Percentiles rank a stretch among this genome's conserved stretches.
phyloP scores from a whole-genome alignment of 2,797 vertebrate genomes.

The Tiaroga cobitis region DNA sequence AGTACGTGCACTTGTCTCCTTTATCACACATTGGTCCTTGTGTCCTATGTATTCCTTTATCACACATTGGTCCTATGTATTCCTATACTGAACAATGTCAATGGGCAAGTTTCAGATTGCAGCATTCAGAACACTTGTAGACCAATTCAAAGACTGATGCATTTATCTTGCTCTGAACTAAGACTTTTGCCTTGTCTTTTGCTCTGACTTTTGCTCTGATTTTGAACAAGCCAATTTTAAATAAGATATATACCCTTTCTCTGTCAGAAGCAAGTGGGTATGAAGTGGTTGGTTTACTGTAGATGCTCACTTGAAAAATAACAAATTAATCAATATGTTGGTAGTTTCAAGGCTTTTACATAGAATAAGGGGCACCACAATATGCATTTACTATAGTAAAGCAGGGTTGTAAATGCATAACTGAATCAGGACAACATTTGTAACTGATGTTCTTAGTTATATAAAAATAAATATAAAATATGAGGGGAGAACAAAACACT shows the following conservation, averaged over 20 bases:
- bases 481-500: too few relatives aligned
- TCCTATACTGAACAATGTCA: background rate
- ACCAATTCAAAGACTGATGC: background rate
- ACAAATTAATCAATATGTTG: background rate
- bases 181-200: background rate
- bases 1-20: background rate
- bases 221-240: background rate
- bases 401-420: background rate
- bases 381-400: constrained; percentile 56
- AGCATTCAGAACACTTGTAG: background rate
- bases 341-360: constrained; percentile 48
- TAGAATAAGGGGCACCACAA: constrained; percentile 63
- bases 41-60: background rate
- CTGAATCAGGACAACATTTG: background rate
- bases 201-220: too few relatives aligned
- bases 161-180: background rate
- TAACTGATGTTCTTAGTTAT: background rate
- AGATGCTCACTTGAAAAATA: background rate
- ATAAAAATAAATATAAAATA: too few relatives aligned
- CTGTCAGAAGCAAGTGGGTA: background rate
- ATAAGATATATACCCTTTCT: background rate
- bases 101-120: background rate
- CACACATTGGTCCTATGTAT: background rate
- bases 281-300: constrained; percentile 16
- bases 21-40: constrained; percentile 9